Base-by-base conservation (phyloP, 2,888 invertebrate genomes). In the Gnatocerus cornutus region DNA sequence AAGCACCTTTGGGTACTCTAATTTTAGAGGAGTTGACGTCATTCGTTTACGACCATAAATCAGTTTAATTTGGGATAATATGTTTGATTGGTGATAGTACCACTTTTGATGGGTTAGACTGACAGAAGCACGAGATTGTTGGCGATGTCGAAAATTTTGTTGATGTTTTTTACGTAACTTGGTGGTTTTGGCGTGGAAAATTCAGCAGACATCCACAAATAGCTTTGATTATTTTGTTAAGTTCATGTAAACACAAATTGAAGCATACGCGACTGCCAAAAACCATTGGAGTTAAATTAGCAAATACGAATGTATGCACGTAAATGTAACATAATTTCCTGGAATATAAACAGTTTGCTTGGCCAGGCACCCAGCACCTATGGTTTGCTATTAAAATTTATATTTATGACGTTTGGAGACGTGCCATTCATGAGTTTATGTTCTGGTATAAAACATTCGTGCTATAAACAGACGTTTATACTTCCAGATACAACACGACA, bases 401-500 rank as follows among this genome's bases (percentile, higher is more conserved):
- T 73, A 71, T 73, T 73, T 71, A 70, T 71, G 66, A 67, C 69
- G 67, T 64, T 73, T 73, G 73, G 73, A 73, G 68, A 68, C 58
- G 70, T 74, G 71, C 72, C 71, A 74, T 74, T 71, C 71, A 71
- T 72, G 70, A 72, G 45, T 72, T 68, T 71, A 71, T 71, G 69
- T 69, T 69, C 58, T 69, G 53, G 56, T 53, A 56, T 50, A 72
- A 61, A 66, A 56, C 56, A 53, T 27, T 39, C 39, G 29, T 56
- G 37, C 59, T 63, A 63, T 68, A 68, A 68, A 63, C 56, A 63
- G 68, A 46, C 55, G 59, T 62, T 68, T 53, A 59, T 67, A 52
- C 58, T 13, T 30, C 30, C 50, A 63, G 61, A 62, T 48, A 39
- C 52, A 64, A 12, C 50, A 39, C 52, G 30, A 53, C 39, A 53